phyloP scores from a whole-genome alignment of 35 echinoderm and acorn worm genomes.

The Ophiothrix spiculata region DNA sequence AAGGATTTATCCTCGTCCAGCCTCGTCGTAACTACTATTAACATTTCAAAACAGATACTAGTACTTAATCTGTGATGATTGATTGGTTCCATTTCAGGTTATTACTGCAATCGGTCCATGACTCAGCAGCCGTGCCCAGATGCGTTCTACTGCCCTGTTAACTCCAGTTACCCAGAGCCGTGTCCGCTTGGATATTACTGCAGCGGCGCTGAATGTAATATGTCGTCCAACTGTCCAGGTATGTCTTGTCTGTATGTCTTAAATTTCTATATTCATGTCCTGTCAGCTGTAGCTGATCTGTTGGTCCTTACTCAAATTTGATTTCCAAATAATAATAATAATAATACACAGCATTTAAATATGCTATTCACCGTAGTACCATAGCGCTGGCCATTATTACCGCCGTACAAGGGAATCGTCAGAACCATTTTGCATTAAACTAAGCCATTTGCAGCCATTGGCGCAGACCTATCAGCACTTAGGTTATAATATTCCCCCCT shows the following conservation, averaged over 20 bases:
- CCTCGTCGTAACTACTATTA: too few species aligned
- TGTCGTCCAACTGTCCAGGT: constrained; percentile 51
- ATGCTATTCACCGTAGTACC: too few species aligned
- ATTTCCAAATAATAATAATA: too few species aligned
- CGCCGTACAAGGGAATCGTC: too few species aligned
- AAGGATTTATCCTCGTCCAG: too few species aligned
- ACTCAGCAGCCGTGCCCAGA: constrained; percentile 79
- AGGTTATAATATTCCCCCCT: too few species aligned
- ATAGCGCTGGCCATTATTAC: too few species aligned
- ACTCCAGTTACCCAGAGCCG: constrained; percentile 73
- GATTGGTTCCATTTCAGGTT: constrained; percentile 17
- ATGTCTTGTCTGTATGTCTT: neutral
- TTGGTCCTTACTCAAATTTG: too few species aligned
- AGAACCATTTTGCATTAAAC: too few species aligned
- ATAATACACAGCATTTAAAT: too few species aligned
- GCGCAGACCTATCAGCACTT: too few species aligned
- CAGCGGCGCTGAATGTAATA: constrained; percentile 55
- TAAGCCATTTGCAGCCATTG: too few species aligned
- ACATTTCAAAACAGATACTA: neutral
- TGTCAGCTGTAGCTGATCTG: constrained; percentile 63
- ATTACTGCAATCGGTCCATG: constrained; percentile 91
- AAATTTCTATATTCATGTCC: neutral
- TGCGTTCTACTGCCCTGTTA: constrained; percentile 91
- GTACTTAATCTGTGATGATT: neutral
- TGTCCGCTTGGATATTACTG: constrained; percentile 93